These are phyloP conservation scores for Dasyornis broadbenti DNA, from an alignment of 2,113 vertebrate genomes.

Conservation along the genomic window DNA sequence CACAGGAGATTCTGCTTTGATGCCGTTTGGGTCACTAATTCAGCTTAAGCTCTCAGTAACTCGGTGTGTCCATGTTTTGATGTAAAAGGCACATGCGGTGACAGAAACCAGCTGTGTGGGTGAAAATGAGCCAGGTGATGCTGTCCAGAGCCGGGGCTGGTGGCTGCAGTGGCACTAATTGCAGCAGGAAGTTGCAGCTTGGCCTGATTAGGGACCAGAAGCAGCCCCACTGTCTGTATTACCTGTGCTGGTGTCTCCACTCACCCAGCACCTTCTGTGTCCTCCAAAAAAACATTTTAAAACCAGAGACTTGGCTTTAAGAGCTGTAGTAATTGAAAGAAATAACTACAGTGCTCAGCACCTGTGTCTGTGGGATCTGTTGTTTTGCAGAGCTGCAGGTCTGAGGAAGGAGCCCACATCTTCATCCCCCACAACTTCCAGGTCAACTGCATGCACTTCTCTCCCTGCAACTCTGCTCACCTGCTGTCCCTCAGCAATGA, in stretches of 20 bases:
- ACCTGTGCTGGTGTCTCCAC: too few relatives aligned
- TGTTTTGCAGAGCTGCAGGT: slow-evolving; percentile 53
- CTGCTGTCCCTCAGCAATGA: slow-evolving; percentile 84
- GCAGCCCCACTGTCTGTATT: background rate
- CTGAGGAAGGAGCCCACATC: slow-evolving; percentile 58
- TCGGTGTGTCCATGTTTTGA: fast-evolving
- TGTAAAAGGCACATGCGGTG: background rate
- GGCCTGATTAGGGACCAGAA: background rate
- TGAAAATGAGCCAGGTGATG: background rate
- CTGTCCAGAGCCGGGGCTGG: background rate
- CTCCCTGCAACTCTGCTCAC: slow-evolving; percentile 71
- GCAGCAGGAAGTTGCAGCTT: background rate
- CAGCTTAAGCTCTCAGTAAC: background rate
- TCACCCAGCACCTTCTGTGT: too few relatives aligned
- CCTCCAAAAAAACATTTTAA: background rate
- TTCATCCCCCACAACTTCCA: slow-evolving; percentile 75
- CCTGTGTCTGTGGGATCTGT: fast-evolving
- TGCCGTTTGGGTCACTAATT: background rate
- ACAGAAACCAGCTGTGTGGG: background rate
- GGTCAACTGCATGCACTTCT: slow-evolving; percentile 80
- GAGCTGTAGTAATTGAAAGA: background rate
- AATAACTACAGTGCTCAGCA: fast-evolving
- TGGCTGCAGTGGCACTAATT: background rate
- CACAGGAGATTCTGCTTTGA: fast-evolving
- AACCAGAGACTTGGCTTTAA: background rate